Evolutionary conservation across 1,140 invertebrate genomes (phyloP).

Genomic region (Drosophila cardini): DNA sequence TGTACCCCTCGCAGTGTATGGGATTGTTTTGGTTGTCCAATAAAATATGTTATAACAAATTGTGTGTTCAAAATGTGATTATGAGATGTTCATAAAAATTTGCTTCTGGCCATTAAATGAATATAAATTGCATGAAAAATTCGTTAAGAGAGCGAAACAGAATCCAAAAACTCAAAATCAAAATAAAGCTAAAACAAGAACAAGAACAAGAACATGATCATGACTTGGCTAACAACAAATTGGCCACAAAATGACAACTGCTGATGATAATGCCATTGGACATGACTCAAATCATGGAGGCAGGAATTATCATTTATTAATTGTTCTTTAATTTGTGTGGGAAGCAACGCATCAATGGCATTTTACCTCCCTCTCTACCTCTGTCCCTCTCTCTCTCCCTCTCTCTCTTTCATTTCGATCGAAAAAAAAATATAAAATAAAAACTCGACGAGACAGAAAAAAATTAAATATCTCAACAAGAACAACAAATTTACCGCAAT

Average conservation of each 20-base stretch:
- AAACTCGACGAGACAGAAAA: constrained; percentile 20
- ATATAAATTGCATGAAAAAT: constrained; percentile 73
- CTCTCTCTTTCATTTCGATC: not conserved
- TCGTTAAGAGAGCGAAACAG: constrained; percentile 40
- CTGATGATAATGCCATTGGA: constrained; percentile 31
- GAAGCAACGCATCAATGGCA: constrained; percentile 64
- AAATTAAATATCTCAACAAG: constrained; percentile 12
- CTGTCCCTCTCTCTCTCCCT: not conserved
- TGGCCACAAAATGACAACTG: constrained; percentile 41
- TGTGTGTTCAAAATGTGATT: constrained; percentile 74
- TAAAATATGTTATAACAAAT: constrained; percentile 56
- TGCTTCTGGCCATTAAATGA: constrained; percentile 71
- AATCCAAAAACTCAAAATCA: constrained; percentile 3
- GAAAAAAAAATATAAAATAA: constrained; percentile 6
- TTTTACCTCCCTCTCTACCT: not conserved
- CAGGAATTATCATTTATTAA: constrained; percentile 77
- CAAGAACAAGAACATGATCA: constrained; percentile 5
- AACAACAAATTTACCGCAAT: not conserved
- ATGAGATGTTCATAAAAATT: constrained; percentile 72
- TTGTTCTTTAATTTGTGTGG: constrained; percentile 82
- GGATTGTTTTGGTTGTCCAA: not conserved
- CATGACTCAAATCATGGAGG: constrained; percentile 21
- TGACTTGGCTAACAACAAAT: constrained; percentile 42
- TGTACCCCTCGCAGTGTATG: not conserved
- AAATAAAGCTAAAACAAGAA: constrained; percentile 7